Evolutionary conservation across 2,797 vertebrate species (phyloP), one percentile per base, ranked within the genome.

Genomic region (Microcaecilia unicolor): DNA sequence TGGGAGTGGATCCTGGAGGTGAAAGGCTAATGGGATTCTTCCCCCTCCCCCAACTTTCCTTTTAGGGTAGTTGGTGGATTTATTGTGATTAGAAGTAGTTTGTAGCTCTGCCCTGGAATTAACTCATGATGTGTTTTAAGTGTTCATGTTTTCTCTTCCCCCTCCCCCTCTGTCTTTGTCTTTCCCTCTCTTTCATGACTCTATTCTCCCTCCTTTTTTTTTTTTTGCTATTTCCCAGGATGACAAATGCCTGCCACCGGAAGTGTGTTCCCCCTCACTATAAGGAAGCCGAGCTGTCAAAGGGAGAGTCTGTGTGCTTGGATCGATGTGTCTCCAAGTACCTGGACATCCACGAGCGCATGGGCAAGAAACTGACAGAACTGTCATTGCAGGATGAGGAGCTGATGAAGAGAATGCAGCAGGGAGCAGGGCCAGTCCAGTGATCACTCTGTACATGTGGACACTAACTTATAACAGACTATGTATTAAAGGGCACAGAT

Each of bases 281-380:
- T 73, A 94, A 93, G 58, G 95, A 98, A 39, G 78, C 92, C 0
- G 95, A 97, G 58, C 81, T 92, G 44, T 90, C 92, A 0, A 98
- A 98, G 63, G 95, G 93, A 1, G 95, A 98, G 51, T 84, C 88
- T 0, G 92, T 98, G 31, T 98, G 95, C 52, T 70, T 98, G 58
- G 95, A 98, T 61, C 91, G 94, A 35, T 98, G 95, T 6, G 94
- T 98, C 32, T 89, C 95, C 55, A 98, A 98, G 67, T 98, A 98
- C 67, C 78, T 98, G 62, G 92, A 97, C 59, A 89, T 98, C 25
- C 95, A 98, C 1, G 95, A 98, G 67, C 70, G 78, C 28, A 85
- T 98, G 67, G 95, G 95, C 22, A 91, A 90, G 39, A 96, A 95
- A 61, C 70, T 97, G 50, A 97, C 94, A 0, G 92, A 97, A 61